Conservation (phyloP, 2,888 invertebrate genomes). For the Eupithecia vulgata region DNA sequence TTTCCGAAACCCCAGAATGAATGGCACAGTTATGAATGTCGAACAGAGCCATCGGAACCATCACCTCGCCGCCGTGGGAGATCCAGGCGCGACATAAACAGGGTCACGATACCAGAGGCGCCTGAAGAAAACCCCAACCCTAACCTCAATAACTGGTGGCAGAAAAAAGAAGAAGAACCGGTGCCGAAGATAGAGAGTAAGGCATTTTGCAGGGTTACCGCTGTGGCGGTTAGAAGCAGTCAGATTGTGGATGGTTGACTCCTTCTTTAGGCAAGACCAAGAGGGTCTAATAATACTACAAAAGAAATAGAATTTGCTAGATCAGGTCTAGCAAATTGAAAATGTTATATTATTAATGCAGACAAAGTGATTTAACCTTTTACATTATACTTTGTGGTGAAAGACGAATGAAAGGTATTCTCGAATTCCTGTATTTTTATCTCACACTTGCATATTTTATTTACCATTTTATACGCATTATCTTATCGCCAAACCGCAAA, state of each 20-base stretch:
- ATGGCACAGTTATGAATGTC: conserved; percentile 36
- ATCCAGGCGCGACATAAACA: conserved; percentile 23
- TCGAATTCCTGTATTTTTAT: neutral
- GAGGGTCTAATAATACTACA: neutral
- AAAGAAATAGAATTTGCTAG: neutral
- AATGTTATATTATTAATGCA: neutral
- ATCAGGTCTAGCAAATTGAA: neutral
- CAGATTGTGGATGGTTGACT: conserved; percentile 2
- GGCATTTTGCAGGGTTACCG: conserved; percentile 16
- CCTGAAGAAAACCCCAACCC: conserved; percentile 25
- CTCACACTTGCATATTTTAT: conserved; percentile 1
- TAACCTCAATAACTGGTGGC: neutral
- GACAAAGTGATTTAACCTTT: neutral
- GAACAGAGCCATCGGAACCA: conserved; percentile 33
- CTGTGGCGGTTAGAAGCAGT: conserved; percentile 2
- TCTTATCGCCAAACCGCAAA: conserved; percentile 1
- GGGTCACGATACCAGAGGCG: conserved; percentile 26
- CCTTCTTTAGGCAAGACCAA: neutral
- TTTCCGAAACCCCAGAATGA: conserved; percentile 22
- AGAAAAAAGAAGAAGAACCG: conserved; percentile 13
- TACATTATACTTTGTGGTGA: neutral
- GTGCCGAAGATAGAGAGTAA: conserved; percentile 29
- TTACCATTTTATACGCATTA: neutral
- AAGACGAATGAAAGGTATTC: conserved; percentile 12
- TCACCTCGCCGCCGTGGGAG: conserved; percentile 28